These are phyloP conservation scores for Kradibia gibbosae DNA, from an alignment of 1,140 invertebrate species.

Conservation along the genomic window DNA sequence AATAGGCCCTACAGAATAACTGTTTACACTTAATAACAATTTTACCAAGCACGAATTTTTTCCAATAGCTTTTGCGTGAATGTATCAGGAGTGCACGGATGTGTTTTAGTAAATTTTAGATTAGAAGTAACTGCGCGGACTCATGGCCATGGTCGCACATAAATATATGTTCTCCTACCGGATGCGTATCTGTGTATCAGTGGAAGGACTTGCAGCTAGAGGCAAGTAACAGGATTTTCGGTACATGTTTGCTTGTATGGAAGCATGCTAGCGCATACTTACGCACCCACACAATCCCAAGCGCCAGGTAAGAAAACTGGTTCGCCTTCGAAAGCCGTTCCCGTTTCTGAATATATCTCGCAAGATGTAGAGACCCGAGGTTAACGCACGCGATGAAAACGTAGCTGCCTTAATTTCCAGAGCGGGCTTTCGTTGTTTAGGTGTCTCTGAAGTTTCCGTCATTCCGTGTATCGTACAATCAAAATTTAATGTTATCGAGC, in stretches of 20 bases:
- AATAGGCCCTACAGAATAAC: not conserved
- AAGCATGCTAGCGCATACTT: not conserved
- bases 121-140: not conserved
- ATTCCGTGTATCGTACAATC: not conserved
- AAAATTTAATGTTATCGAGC: too few species aligned
- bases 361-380: slow-evolving; percentile 7
- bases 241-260: not conserved
- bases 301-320: slow-evolving; percentile 37
- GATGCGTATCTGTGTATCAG: not conserved
- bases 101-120: too few species aligned
- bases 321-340: slow-evolving; percentile 44
- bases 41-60: not conserved
- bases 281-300: not conserved
- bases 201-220: slow-evolving; percentile 7
- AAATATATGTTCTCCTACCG: slow-evolving; percentile 2
- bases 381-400: slow-evolving; percentile 43
- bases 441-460: not conserved
- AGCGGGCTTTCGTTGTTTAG: not conserved
- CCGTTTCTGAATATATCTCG: slow-evolving; percentile 24
- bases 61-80: too few species aligned
- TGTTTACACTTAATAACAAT: not conserved
- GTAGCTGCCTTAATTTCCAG: not conserved
- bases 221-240: slow-evolving; percentile 41
- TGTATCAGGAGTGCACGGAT: not conserved
- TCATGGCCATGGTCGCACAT: not conserved